These are phyloP conservation scores for Regulus satrapa DNA, from an alignment of 2,113 vertebrate species.

Conservation along the genomic window DNA sequence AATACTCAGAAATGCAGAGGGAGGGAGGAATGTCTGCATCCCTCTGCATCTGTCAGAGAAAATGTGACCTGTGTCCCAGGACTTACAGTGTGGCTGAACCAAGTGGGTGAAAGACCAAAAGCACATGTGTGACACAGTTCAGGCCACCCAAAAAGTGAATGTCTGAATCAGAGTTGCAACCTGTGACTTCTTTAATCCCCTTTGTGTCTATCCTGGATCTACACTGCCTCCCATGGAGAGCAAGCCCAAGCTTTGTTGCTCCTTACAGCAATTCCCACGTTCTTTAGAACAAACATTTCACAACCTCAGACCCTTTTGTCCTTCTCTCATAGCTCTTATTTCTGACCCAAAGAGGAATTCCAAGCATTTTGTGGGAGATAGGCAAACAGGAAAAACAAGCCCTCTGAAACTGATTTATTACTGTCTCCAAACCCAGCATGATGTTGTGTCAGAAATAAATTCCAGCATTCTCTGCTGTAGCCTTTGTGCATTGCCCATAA, in stretches of 20 bases:
- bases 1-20: not conserved
- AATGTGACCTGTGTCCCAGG: not conserved
- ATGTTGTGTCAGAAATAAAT: slow-evolving; percentile 16
- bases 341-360: slow-evolving; percentile 50
- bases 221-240: slow-evolving; percentile 25
- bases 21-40: not conserved
- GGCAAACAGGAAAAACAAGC: slow-evolving; percentile 49
- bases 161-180: not conserved
- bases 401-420: slow-evolving; percentile 40
- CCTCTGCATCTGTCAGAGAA: not conserved
- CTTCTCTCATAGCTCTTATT: slow-evolving; percentile 49
- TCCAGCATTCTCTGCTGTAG: not conserved
- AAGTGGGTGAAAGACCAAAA: not conserved
- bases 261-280: slow-evolving; percentile 41
- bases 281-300: slow-evolving; percentile 44
- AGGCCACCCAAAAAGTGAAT: slow-evolving; percentile 8
- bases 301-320: slow-evolving; percentile 53
- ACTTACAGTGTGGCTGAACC: not conserved
- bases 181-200: not conserved
- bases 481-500: not conserved
- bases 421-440: not conserved
- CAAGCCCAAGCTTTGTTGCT: not conserved
- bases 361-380: slow-evolving; percentile 46
- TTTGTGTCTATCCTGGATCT: not conserved
- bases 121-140: not conserved